Base-by-base conservation (phyloP, 2,888 invertebrate genomes). In the Agrochola lychnidis region DNA sequence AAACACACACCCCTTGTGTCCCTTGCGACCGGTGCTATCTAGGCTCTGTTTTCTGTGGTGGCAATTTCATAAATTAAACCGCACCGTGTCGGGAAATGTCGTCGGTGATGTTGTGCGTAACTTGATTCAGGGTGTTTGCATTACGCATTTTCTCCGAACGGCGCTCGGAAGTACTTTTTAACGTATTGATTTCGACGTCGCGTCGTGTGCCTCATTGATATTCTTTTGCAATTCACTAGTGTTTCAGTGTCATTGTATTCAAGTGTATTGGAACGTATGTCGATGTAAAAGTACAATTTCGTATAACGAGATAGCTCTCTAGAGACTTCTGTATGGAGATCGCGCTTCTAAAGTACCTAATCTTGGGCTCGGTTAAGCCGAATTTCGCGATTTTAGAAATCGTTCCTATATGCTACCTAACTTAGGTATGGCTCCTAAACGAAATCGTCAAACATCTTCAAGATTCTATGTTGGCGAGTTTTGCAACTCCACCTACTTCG, bases 51-150 rank as follows among this genome's bases (percentile, higher is more conserved):
- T 92, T 91, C 89, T 87, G 87, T 87, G 82, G 87, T 86, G 86
- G 90, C 91, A 91, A 93, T 93, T 93, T 93, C 91, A 91, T 93
- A 94, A 94, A 94, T 95, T 93, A 94, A 92, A 91, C 92, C 88
- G 78, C 76, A 82, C 80, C 79, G 82, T 88, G 85, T 85, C 81
- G 84, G 82, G 86, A 85, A 88, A 89, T 78, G 79, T 81, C 75
- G 79, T 67, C 76, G 53, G 82, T 89, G 78, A 85, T 87, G 83
- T 86, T 85, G 84, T 85, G 78, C 84, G 87, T 82, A 87, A 87
- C 86, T 87, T 89, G 82, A 83, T 81, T 86, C 78, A 79, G 74
- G 82, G 81, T 83, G 81, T 78, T 79, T 61, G 30, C 57, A 63
- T 48, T 64, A 70, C 57, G 53, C 36, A 69, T 76, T 81, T 69